Evolutionary conservation across 2,113 vertebrate genomes (phyloP).

Genomic region (Copsychus sechellarum): DNA sequence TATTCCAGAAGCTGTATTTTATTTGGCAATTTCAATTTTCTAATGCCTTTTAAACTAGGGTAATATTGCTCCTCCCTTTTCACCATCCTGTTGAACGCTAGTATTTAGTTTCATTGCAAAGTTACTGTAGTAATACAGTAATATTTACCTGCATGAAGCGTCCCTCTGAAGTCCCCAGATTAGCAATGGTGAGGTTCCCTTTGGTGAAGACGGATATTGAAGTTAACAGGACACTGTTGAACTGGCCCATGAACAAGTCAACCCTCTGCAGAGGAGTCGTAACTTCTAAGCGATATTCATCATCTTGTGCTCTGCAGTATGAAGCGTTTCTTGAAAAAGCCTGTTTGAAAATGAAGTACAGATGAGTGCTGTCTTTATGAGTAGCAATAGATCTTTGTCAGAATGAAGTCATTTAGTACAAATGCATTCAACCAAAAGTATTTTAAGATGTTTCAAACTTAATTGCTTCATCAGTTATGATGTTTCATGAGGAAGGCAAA

Average conservation of each 20-base stretch:
- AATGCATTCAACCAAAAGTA: slow-evolving; percentile 48
- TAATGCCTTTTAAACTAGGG: not conserved
- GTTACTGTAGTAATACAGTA: not conserved
- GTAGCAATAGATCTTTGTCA: slow-evolving; percentile 40
- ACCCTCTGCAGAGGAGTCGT: slow-evolving; percentile 86
- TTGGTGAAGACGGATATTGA: slow-evolving; percentile 85
- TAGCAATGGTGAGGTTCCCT: slow-evolving; percentile 86
- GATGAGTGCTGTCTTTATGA: slow-evolving; percentile 21
- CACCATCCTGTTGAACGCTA: not conserved
- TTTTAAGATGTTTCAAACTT: slow-evolving; percentile 49
- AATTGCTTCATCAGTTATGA: slow-evolving; percentile 52
- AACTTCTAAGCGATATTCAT: slow-evolving; percentile 91
- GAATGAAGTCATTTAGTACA: slow-evolving; percentile 50
- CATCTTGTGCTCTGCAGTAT: slow-evolving; percentile 84
- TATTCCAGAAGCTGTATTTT: not conserved
- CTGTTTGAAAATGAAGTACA: slow-evolving; percentile 76
- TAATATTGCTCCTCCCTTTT: not conserved
- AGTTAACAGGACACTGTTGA: slow-evolving; percentile 87
- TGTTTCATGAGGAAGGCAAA: not conserved
- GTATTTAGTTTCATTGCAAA: not conserved
- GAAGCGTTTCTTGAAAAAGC: slow-evolving; percentile 84
- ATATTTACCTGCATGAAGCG: slow-evolving; percentile 89
- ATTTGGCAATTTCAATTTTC: not conserved
- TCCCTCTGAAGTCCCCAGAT: slow-evolving; percentile 88
- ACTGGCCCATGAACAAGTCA: slow-evolving; percentile 89